A percentile compares a stretch with the other conserved stretches of the same genome.
Evolutionary conservation across 2,888 invertebrate genomes (phyloP).

Genomic region (Hirtodrosophila confusa): DNA sequence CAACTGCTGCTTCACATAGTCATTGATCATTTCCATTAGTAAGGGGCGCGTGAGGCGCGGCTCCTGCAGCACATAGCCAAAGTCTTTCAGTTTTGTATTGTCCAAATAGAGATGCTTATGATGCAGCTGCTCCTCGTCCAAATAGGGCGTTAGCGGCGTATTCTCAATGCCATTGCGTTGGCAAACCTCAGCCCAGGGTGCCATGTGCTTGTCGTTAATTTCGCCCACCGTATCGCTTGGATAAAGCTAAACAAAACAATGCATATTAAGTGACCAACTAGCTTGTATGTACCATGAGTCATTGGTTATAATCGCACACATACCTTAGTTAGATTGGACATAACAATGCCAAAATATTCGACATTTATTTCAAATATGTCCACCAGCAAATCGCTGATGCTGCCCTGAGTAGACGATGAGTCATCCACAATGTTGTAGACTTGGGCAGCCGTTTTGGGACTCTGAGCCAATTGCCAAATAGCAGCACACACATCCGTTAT

Average conservation of each 20-base stretch:
- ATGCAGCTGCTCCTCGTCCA: conserved; percentile 92
- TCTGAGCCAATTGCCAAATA: conserved; percentile 89
- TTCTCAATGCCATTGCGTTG: conserved; percentile 89
- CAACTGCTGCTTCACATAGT: conserved; percentile 92
- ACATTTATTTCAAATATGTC: conserved; percentile 94
- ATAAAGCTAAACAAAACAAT: conserved; percentile 87
- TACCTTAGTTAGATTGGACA: conserved; percentile 93
- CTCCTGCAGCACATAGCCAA: conserved; percentile 86
- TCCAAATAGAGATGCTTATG: conserved; percentile 92
- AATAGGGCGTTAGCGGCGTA: conserved; percentile 94
- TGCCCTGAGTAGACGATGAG: conserved; percentile 93
- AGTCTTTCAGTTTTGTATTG: conserved; percentile 87
- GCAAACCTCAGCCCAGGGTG: conserved; percentile 96
- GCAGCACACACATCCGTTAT: conserved; percentile 93
- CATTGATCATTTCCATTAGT: conserved; percentile 90
- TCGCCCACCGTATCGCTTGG: conserved; percentile 93
- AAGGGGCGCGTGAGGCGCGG: conserved; percentile 87
- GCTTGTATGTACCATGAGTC: conserved; percentile 23
- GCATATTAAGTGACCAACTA: conserved; percentile 10
- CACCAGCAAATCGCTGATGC: conserved; percentile 90
- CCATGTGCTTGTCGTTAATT: conserved; percentile 96
- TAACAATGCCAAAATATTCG: conserved; percentile 93
- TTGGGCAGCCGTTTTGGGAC: conserved; percentile 86
- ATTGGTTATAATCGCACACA: conserved; percentile 4
- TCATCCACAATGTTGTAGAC: conserved; percentile 93